Evolutionary conservation across 2,888 invertebrate genomes (phyloP), one percentile per base, ranked within the genome.

Genomic region (Octodonta nipae): DNA sequence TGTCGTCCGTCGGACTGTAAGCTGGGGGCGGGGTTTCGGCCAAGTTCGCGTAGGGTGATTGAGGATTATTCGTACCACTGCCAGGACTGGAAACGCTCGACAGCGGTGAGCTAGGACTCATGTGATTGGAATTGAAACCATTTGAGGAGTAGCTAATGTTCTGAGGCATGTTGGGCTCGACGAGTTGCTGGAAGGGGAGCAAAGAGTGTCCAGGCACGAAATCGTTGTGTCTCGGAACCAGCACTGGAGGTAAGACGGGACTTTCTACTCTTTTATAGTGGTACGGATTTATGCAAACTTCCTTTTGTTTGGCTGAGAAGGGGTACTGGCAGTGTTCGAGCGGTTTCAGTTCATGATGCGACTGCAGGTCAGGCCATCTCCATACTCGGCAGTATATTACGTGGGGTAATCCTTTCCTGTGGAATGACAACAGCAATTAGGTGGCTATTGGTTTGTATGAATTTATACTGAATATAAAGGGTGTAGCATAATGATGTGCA

Each of bases 261-360:
- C 89, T 91, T 59, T 96, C 93, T 1, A 98, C 93, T 33, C 96
- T 70, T 56, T 91, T 89, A 62, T 99, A 99, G 64, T 99, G 98
- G 64, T 98, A 99, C 1, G 98, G 98, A 67, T 98, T 99, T 50
- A 98, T 96, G 71, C 98, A 98, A 33, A 98, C 95, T 66, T 96
- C 95, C 59, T 93, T 95, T 58, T 93, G 91, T 64, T 95, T 95
- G 20, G 92, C 86, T 49, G 87, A 87, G 65, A 93, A 96, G 13
- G 96, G 93, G 65, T 77, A 95, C 60, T 92, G 85, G 66, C 96
- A 98, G 47, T 82, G 73, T 56, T 95, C 95, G 32, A 93, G 67
- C 0, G 95, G 89, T 61, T 95, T 95, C 7, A 98, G 69, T 66
- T 98, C 98, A 60, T 98, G 96, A 60, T 98, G 98, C 48, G 87